Conservation (phyloP, 2,888 invertebrate species). For the Patella depressa region DNA sequence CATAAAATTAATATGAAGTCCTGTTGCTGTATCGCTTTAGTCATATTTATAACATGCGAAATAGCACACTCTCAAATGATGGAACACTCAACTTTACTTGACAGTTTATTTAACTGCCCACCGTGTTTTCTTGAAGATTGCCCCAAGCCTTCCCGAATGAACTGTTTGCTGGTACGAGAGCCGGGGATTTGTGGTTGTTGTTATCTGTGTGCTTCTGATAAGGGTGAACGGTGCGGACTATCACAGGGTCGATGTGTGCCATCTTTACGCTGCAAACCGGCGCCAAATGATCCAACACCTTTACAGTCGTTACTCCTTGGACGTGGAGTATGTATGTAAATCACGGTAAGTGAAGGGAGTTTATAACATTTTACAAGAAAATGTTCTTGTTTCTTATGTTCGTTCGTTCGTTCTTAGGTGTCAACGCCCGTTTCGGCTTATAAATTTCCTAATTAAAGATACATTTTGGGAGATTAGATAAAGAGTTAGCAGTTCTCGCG, state of each 20-base stretch:
- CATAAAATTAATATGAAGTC: too few relatives aligned
- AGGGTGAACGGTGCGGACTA: slow-evolving; percentile 27
- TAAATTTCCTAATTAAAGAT: too few relatives aligned
- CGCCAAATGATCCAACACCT: slow-evolving; percentile 27
- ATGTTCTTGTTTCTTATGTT: too few relatives aligned
- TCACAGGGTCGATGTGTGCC: slow-evolving; percentile 22
- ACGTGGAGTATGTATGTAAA: slow-evolving; percentile 22
- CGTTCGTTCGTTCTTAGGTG: too few relatives aligned
- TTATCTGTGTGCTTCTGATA: slow-evolving; percentile 18
- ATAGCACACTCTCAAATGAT: background rate
- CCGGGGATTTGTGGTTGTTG: slow-evolving; percentile 32
- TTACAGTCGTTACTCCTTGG: slow-evolving; percentile 24
- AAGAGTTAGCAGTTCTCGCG: too few relatives aligned
- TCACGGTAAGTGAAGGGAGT: too few relatives aligned
- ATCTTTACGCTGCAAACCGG: slow-evolving; percentile 24
- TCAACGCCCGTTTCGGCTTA: too few relatives aligned
- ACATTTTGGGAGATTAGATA: too few relatives aligned
- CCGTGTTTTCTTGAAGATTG: slow-evolving; percentile 16
- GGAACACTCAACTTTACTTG: background rate
- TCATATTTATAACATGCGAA: too few relatives aligned
- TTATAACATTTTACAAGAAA: too few relatives aligned
- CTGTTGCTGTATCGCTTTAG: too few relatives aligned
- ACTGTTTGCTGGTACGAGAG: slow-evolving; percentile 27
- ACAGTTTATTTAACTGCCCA: slow-evolving; percentile 29
- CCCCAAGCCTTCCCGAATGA: background rate